Percentiles rank a stretch among this genome's conserved stretches.
Conservation (phyloP, 1,140 invertebrate genomes). For the Caligus rogercresseyi region DNA sequence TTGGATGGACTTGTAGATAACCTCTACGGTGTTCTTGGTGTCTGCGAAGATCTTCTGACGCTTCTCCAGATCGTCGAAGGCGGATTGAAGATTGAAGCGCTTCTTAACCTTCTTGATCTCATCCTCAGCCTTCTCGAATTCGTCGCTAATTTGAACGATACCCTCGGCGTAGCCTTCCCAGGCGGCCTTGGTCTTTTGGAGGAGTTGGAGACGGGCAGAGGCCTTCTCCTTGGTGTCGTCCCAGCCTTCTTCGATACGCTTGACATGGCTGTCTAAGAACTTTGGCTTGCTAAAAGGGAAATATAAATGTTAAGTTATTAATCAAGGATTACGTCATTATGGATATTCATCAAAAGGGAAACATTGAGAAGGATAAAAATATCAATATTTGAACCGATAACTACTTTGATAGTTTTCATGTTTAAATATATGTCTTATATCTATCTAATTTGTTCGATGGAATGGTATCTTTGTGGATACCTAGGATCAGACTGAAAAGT, state of each 20-base stretch:
- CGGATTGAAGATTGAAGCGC: constrained; percentile 24
- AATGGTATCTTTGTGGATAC: too few species aligned
- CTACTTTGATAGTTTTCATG: too few species aligned
- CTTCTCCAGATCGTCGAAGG: constrained; percentile 22
- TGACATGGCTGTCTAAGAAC: constrained; percentile 23
- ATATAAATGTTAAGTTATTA: neutral
- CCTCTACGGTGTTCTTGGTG: constrained; percentile 22
- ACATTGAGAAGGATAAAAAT: too few species aligned
- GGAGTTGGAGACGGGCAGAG: constrained; percentile 20
- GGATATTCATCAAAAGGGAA: too few species aligned
- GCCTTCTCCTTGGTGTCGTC: constrained; percentile 24
- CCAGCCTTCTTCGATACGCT: constrained; percentile 24
- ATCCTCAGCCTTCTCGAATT: constrained; percentile 24
- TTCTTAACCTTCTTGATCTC: constrained; percentile 25
- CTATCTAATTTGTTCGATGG: too few species aligned
- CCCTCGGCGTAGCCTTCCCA: constrained; percentile 25
- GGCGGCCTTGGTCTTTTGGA: constrained; percentile 24
- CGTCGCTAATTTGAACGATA: constrained; percentile 23
- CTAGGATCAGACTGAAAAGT: too few species aligned
- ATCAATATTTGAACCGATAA: too few species aligned
- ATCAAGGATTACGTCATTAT: too few species aligned
- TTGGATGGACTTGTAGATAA: constrained; percentile 22
- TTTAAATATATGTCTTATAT: too few species aligned
- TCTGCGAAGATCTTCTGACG: constrained; percentile 23
- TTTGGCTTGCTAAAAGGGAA: constrained; percentile 22